Evolutionary conservation across 2,113 vertebrate genomes (phyloP).

Genomic region (Stigmatopora nigra): DNA sequence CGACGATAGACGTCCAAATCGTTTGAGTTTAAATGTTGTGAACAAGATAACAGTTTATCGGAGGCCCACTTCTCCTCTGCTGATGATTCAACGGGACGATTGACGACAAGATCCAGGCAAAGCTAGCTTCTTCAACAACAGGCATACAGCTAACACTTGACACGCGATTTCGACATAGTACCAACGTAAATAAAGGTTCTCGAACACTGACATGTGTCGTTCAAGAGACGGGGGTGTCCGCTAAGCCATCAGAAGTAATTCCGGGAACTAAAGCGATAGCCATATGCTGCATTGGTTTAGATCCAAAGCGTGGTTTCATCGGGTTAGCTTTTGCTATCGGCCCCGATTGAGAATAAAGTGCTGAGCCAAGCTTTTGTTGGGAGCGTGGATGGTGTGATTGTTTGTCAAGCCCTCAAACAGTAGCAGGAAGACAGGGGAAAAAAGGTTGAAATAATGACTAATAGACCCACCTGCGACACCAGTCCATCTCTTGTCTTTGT

Average conservation of each 20-base stretch:
- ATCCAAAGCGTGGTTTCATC: not conserved
- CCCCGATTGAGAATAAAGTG: not conserved
- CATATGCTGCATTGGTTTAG: not conserved
- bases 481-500: conserved; percentile 48
- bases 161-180: not conserved
- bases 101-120: conserved; percentile 19
- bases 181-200: not conserved
- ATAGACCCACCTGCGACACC: conserved; percentile 27
- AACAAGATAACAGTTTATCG: no score
- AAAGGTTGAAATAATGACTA: not conserved
- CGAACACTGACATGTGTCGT: not conserved
- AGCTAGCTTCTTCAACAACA: conserved; percentile 4
- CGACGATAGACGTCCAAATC: no score
- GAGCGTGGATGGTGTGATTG: not conserved
- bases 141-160: not conserved
- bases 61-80: conserved; percentile 27
- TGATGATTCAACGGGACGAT: conserved; percentile 32
- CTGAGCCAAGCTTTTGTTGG: conserved; percentile 11
- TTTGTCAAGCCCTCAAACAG: not conserved
- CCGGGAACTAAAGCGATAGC: conserved; percentile 14
- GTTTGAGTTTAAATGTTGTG: no score
- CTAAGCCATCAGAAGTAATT: not conserved
- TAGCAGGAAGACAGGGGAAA: not conserved
- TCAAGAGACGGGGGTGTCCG: not conserved
- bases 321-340: conserved; percentile 30